Evolutionary conservation across 2,888 invertebrate genomes (phyloP).

Genomic region (Anoplius nigerrimus): DNA sequence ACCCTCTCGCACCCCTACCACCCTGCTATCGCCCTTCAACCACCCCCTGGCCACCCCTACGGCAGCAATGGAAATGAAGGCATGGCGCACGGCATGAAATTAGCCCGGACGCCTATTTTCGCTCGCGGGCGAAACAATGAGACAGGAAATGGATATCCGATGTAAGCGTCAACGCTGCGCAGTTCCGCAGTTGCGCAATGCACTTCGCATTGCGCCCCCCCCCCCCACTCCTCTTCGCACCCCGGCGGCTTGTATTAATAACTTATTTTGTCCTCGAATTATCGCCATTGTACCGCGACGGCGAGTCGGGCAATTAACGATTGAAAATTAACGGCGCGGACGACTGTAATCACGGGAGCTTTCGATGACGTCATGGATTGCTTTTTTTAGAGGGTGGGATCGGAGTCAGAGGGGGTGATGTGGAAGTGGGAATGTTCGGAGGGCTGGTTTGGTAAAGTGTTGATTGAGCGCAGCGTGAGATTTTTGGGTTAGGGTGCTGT

Average conservation of each 20-base stretch:
- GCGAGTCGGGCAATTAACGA: constrained; percentile 10
- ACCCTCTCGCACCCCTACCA: not conserved
- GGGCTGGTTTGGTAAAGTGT: too few relatives aligned
- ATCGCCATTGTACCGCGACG: constrained; percentile 6
- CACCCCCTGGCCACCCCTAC: not conserved
- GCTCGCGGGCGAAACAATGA: constrained; percentile 33
- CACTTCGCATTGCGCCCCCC: constrained; percentile 7
- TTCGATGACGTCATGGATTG: too few relatives aligned
- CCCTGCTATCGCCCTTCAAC: not conserved
- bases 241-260: constrained; percentile 25
- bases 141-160: constrained; percentile 39
- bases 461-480: too few relatives aligned
- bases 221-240: constrained; percentile 2
- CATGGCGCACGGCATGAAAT: constrained; percentile 2
- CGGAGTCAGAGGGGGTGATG: too few relatives aligned
- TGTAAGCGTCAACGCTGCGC: constrained; percentile 35
- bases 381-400: too few relatives aligned
- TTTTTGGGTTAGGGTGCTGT: too few relatives aligned
- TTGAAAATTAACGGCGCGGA: constrained; percentile 6
- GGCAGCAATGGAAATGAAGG: constrained; percentile 1
- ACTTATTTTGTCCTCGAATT: constrained; percentile 34
- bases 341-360: too few relatives aligned
- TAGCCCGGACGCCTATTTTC: constrained; percentile 25
- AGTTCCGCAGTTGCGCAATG: constrained; percentile 28
- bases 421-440: too few relatives aligned